Base-by-base conservation (phyloP, 2,113 vertebrate genomes). In the Arothron firmamentum region DNA sequence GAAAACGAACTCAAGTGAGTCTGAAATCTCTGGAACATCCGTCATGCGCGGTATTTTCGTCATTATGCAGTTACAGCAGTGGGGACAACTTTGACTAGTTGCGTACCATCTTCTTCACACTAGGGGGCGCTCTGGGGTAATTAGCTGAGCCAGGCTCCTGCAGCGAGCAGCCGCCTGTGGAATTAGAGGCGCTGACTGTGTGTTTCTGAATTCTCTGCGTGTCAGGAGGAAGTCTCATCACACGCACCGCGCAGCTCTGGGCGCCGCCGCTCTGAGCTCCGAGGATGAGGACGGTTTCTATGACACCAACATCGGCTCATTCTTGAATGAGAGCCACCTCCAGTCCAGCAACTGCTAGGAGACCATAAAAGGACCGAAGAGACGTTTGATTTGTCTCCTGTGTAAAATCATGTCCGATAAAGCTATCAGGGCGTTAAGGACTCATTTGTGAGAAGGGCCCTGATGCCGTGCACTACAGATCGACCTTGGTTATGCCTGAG, bases 221-320 rank as follows among this genome's bases (percentile, higher is more conserved):
- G 8, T 47, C 70, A 98, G 96, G 90, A 89, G 94, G 63, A 96
- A 93, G 79, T 78, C 81, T 0, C 77, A 92, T 65, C 83, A 85
- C 5, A 51, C 78, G 0, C 82, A 85, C 3, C 93, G 92, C 0
- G 53, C 90, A 0, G 78, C 88, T 0, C 72, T 92, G 6, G 85
- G 90, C 12, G 86, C 90, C 2, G 82, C 90, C 5, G 52, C 70
- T 50, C 63, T 95, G 15, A 97, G 95, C 85, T 96, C 95, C 0
- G 96, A 96, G 0, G 95, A 96, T 2, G 95, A 97, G 38, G 93
- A 90, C 3, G 63, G 85, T 0, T 72, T 90, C 61, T 94, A 91
- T 0, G 91, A 94, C 17, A 72, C 88, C 41, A 92, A 88, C 82
- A 90, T 95, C 1, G 64, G 91, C 4, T 92, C 94, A 1, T 74